Evolutionary conservation across 1,140 invertebrate genomes (phyloP), one percentile per base, ranked within the genome.

Genomic region (Tribolium madens): DNA sequence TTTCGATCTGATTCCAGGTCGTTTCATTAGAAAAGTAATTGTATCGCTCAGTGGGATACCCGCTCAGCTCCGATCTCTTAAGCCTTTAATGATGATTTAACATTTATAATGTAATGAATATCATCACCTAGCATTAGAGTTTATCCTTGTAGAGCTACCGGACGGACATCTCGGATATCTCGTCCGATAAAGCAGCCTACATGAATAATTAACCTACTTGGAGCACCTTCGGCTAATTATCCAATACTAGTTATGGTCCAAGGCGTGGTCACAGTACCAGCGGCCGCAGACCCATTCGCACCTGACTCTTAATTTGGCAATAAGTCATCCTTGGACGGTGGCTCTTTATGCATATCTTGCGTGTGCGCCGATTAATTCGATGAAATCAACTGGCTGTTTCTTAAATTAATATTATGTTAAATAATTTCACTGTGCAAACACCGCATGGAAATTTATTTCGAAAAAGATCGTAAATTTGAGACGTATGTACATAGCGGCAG

Each of bases 71-170:
- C 18, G 68, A 71, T 71, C 17, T 33, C 17, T 72, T 18, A 9
- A 10, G 50, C 18, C n/a, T n/a, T 72, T 72, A 72, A 72, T 72
- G 70, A 72, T 72, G 70, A 72, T 72, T 72, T 72, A 72, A 72
- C 70, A 72, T 72, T 33, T 72, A 50, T 50, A 72, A 52, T 52
- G 70, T 72, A 72, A 72, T 50, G 70, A 50, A 72, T 72, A 72
- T 72, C 70, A 72, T 72, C 70, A 72, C 42, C 50, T 72, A 52
- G 47, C 50, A 52, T 48, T 72, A 50, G 36, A 50, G 14, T 26
- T 71, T 48, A 50, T 47, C 69, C 42, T 48, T 26, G 17, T 72
- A 13, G 26, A 71, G 70, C 70, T 72, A 72, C 70, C 46, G 70
- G 18, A 31, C 26, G 57, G 26, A 64, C 52, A 64, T 33, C 26